Evolutionary conservation across 2,113 vertebrate species (phyloP).

Genomic region (Psammodynastes pulverulentus): DNA sequence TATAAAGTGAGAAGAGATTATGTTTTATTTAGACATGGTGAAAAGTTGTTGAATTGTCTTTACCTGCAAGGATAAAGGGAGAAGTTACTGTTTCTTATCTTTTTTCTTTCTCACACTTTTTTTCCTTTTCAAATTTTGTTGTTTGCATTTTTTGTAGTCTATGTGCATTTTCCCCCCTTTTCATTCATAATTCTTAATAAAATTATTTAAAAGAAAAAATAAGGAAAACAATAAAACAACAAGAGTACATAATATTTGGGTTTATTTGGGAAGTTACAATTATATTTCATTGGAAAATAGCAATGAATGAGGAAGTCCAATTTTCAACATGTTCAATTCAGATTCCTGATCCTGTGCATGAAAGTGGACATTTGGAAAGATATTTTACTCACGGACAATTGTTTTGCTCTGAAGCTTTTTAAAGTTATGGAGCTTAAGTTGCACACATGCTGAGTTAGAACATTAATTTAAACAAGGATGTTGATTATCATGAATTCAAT

Average conservation of each 20-base stretch:
- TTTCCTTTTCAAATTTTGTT: no score
- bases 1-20: neutral
- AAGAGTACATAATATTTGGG: neutral
- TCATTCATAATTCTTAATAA: no score
- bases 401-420: neutral
- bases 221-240: neutral
- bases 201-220: neutral
- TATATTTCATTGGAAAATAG: neutral
- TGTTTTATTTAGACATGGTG: no score
- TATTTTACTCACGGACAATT: neutral
- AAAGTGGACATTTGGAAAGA: neutral
- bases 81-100: no score
- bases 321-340: neutral
- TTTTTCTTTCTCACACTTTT: no score
- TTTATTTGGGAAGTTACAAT: neutral
- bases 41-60: no score
- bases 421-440: neutral
- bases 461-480: neutral
- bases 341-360: neutral
- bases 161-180: no score
- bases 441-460: neutral
- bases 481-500: neutral
- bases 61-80: no score
- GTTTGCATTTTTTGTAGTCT: no score
- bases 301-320: neutral